A percentile compares a stretch with the other conserved stretches of the same genome.
phyloP scores from a whole-genome alignment of 2,113 vertebrate species.

The Setophaga petechia region DNA sequence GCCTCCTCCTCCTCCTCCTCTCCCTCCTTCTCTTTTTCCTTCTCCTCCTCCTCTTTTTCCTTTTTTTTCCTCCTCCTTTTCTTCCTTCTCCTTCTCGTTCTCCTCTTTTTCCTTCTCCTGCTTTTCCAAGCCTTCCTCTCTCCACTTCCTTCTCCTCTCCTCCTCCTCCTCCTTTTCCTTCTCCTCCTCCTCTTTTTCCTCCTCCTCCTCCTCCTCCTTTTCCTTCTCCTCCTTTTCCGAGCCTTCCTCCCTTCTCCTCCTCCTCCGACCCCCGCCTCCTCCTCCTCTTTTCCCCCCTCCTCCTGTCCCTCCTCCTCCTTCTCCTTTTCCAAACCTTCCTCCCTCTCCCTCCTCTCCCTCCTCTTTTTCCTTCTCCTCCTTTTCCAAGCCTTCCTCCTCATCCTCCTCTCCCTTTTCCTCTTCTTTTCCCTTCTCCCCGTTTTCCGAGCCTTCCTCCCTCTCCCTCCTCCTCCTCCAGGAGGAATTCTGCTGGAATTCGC shows the following conservation, averaged over 20 bases:
- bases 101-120: background rate
- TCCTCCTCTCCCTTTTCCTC: background rate
- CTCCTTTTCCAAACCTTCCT: too few species aligned
- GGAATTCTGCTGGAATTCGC: background rate
- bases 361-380: background rate
- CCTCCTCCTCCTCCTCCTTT: background rate
- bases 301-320: background rate
- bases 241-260: background rate
- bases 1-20: background rate
- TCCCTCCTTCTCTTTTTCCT: too few species aligned
- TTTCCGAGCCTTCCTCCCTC: background rate
- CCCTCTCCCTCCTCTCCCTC: background rate
- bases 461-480: background rate
- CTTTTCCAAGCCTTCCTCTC: too few species aligned
- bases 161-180: too few species aligned
- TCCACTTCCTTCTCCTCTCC: background rate
- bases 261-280: background rate
- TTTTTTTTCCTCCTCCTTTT: too few species aligned
- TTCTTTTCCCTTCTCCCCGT: background rate
- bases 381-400: background rate
- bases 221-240: background rate
- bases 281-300: too few species aligned
- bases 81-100: background rate
- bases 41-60: too few species aligned
- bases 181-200: background rate